Conservation (phyloP, 2,888 invertebrate genomes). For the Petrolisthes manimaculis region DNA sequence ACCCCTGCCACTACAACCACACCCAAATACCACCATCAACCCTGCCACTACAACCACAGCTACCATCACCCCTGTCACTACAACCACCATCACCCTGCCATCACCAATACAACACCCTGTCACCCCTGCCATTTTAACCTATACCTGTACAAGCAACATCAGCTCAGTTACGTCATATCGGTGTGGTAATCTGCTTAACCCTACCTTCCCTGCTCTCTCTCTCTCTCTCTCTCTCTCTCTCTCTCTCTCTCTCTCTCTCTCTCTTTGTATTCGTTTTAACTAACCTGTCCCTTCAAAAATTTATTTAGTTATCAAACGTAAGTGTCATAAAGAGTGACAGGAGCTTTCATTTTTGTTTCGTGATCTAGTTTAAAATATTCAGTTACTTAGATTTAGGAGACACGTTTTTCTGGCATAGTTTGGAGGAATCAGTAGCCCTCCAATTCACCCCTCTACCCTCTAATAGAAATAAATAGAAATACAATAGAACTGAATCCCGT, state of each 20-base stretch:
- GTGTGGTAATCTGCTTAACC: not conserved
- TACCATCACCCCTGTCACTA: not conserved
- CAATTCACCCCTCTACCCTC: no score
- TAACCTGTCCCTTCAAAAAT: not conserved
- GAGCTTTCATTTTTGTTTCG: no score
- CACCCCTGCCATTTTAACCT: no score
- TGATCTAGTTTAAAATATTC: no score
- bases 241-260: not conserved
- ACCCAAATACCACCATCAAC: not conserved
- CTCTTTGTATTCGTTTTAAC: not conserved
- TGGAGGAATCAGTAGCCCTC: no score
- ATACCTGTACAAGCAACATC: no score
- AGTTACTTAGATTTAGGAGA: no score
- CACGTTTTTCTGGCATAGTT: no score
- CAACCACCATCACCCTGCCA: not conserved
- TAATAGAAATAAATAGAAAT: no score
- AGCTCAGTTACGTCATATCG: not conserved
- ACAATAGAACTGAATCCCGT: no score
- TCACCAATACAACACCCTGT: not conserved
- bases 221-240: not conserved
- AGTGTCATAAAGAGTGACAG: no score
- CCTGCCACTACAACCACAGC: not conserved
- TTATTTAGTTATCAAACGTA: no score
- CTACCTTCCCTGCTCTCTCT: not conserved
- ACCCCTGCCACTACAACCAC: not conserved